Base-by-base conservation (phyloP, 2,113 vertebrate genomes). In the Semnornis frantzii region DNA sequence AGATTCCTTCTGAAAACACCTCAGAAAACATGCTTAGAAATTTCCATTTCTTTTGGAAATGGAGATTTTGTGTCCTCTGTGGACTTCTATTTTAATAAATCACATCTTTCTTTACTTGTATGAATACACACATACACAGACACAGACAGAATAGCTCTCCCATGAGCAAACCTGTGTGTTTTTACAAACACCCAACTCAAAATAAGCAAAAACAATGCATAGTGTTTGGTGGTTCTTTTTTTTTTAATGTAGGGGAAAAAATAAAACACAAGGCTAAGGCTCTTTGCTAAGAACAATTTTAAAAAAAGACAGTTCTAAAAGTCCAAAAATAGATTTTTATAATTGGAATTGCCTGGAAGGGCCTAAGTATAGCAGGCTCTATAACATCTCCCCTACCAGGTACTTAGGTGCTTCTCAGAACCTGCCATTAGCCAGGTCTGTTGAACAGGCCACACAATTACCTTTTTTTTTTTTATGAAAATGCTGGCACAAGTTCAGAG, bases 371-470 rank as follows among this genome's bases (percentile, higher is more conserved):
- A 95, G 93, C 64, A 90, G 33, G 58, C 78, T 94, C 92, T 95
- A 90, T 93, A 96, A 78, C 89, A 92, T 71, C 59, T 92, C 78
- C 4, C 4, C 87, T 90, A 96, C 78, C 90, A 96, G 93, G 91
- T 93, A 92, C 90, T 96, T 94, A 96, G 90, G 82, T 94, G 91
- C 71, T 92, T 91, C 80, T 96, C 65, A 91, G 89, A 97, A 94
- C 93, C 95, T 96, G 94, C 92, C 93, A 95, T 97, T 96, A 96
- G 59, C 76, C 94, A 96, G 91, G 77, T 93, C 85, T 83, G 52
- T 62, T 76, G 66, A 92, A 81, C 76, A 88, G 76, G 92, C 66
- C 46, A 83, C 79, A 62, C 80, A 82, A 79, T 82, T 92, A 63
- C 44, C 16, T 85, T 94, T 86, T 91, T 88, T 69, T 85, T 91